phyloP scores from a whole-genome alignment of 2,888 invertebrate species.

The Apocheima hispidaria region DNA sequence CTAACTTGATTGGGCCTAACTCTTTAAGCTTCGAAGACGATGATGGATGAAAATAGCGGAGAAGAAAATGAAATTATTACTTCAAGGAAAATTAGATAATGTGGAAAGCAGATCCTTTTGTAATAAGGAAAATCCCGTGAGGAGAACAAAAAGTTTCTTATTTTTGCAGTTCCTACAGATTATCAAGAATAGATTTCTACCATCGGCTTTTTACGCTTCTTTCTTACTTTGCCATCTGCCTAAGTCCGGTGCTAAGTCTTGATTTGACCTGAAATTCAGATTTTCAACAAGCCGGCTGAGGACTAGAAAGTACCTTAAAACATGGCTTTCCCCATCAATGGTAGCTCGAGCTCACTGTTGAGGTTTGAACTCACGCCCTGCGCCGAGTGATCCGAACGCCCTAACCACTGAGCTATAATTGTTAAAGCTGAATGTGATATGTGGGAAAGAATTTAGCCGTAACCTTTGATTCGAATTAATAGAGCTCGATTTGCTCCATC shows the following conservation, averaged over 20 bases:
- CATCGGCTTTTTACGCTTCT: too few relatives aligned
- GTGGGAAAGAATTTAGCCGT: neutral
- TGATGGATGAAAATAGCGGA: slow-evolving; percentile 13
- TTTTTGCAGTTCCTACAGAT: neutral
- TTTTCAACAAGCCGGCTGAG: too few relatives aligned
- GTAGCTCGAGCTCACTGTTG: too few relatives aligned
- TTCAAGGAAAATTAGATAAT: slow-evolving; percentile 3
- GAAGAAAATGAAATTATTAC: slow-evolving; percentile 8
- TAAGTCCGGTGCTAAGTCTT: too few relatives aligned
- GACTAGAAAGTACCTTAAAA: neutral
- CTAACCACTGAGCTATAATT: too few relatives aligned
- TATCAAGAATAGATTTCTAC: too few relatives aligned
- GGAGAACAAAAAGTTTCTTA: neutral
- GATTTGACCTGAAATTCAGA: too few relatives aligned
- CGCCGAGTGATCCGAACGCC: too few relatives aligned
- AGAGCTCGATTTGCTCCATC: neutral
- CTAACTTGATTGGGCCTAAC: slow-evolving; percentile 10
- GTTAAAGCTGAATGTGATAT: neutral
- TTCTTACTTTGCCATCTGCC: neutral
- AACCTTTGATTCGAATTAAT: slow-evolving; percentile 1
- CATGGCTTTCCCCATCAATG: too few relatives aligned
- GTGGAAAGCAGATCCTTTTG: too few relatives aligned
- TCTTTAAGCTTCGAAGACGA: slow-evolving; percentile 10
- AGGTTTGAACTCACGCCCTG: too few relatives aligned
- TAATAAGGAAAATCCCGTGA: neutral